A percentile compares a stretch with the other conserved stretches of the same genome.
phyloP scores from a whole-genome alignment of 2,888 invertebrate genomes.

The Drosophila mimetica region DNA sequence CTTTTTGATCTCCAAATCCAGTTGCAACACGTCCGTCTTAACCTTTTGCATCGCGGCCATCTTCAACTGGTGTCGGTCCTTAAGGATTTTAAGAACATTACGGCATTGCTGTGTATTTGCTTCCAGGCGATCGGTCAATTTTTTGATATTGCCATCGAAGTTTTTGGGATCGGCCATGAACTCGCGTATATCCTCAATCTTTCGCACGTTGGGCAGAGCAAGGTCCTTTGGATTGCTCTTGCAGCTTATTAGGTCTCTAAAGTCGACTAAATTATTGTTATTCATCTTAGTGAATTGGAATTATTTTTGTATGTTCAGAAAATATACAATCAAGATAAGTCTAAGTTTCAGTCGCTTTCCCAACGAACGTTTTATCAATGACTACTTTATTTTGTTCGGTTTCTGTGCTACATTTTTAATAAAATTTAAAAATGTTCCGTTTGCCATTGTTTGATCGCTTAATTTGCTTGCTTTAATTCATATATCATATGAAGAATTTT shows the following conservation, averaged over 20 bases:
- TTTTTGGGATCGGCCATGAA: slow-evolving; percentile 36
- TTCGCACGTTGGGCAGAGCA: slow-evolving; percentile 43
- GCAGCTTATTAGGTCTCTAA: slow-evolving; percentile 26
- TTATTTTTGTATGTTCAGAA: background rate
- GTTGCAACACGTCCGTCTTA: slow-evolving; percentile 43
- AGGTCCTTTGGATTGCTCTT: slow-evolving; percentile 4
- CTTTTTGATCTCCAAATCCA: slow-evolving; percentile 30
- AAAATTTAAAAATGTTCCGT: too few relatives aligned
- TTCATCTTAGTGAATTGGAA: background rate
- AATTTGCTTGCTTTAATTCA: background rate
- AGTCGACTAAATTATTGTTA: slow-evolving; percentile 3
- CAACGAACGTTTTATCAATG: background rate
- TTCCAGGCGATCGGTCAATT: slow-evolving; percentile 12
- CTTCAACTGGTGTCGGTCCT: slow-evolving; percentile 32
- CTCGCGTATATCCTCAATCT: slow-evolving; percentile 36
- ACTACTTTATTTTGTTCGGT: background rate
- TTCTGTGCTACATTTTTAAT: background rate
- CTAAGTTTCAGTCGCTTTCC: background rate
- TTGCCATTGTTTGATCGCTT: background rate
- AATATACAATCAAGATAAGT: background rate
- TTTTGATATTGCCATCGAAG: slow-evolving; percentile 15
- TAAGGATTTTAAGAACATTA: slow-evolving; percentile 18
- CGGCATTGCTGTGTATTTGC: slow-evolving; percentile 38
- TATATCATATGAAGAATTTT: background rate
- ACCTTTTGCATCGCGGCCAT: slow-evolving; percentile 33